Evolutionary conservation across 2,113 vertebrate genomes (phyloP).

Genomic region (Macquaria ambigua): DNA sequence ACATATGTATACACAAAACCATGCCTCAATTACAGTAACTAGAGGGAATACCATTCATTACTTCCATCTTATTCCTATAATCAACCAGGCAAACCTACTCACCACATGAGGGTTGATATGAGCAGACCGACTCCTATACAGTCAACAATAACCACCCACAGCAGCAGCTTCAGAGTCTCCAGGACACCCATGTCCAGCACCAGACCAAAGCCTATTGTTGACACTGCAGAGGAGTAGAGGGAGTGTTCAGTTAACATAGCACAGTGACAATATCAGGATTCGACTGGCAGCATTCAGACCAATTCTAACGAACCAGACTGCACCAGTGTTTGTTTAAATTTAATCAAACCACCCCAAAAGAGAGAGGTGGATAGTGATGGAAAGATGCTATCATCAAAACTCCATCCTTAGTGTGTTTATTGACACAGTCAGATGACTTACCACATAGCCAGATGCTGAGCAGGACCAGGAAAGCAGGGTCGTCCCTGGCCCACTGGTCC

Average conservation of each 20-base stretch:
- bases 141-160: slow-evolving; percentile 98
- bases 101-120: slow-evolving; percentile 98
- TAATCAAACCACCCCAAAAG: background rate
- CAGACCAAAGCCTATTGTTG: slow-evolving; percentile 95
- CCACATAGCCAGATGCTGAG: slow-evolving; percentile 97
- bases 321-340: background rate
- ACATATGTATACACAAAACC: background rate
- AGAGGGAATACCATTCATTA: background rate
- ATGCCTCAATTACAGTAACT: background rate
- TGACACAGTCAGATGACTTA: slow-evolving; percentile 70
- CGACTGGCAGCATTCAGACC: background rate
- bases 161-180: slow-evolving; percentile 94
- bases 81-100: slow-evolving; percentile 65
- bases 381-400: no score
- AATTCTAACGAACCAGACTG: background rate
- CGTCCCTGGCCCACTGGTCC: slow-evolving; percentile 98
- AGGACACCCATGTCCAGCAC: slow-evolving; percentile 94
- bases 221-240: slow-evolving; percentile 84
- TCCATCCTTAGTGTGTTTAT: no score
- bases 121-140: slow-evolving; percentile 96
- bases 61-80: background rate
- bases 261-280: background rate
- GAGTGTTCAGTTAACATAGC: background rate
- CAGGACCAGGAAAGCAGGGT: slow-evolving; percentile 95
- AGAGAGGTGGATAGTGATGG: no score